phyloP scores from a whole-genome alignment of 1,140 invertebrate genomes.

The Eurytemora carolleeae region DNA sequence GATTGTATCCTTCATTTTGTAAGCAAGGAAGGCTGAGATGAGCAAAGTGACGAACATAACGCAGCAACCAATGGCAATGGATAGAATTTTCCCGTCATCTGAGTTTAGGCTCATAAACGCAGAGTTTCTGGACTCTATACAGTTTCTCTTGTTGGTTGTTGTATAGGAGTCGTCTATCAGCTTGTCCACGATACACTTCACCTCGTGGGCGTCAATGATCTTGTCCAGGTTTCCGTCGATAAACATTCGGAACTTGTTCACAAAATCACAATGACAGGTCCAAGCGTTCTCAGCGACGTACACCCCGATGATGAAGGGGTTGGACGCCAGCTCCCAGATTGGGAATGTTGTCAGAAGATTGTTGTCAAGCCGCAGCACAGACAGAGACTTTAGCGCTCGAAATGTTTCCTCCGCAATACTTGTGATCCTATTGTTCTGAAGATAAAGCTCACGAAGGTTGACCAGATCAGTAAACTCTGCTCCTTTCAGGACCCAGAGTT shows the following conservation, averaged over 20 bases:
- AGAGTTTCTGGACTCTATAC: conserved; percentile 8
- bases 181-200: conserved; percentile 20
- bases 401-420: conserved; percentile 58
- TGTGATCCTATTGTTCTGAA: conserved; percentile 44
- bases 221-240: conserved; percentile 37
- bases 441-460: conserved; percentile 38
- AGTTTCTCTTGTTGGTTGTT: not conserved
- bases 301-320: conserved; percentile 43
- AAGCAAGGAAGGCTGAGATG: conserved; percentile 57
- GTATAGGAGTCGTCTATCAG: conserved; percentile 14
- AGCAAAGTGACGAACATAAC: conserved; percentile 44
- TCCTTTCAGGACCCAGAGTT: conserved; percentile 47
- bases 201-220: conserved; percentile 37
- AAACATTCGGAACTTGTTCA: conserved; percentile 56
- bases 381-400: conserved; percentile 41
- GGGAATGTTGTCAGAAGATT: conserved; percentile 50
- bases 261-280: conserved; percentile 67
- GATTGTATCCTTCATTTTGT: no score
- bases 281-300: conserved; percentile 57
- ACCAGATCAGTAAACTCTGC: conserved; percentile 56
- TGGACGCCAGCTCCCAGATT: conserved; percentile 47
- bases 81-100: conserved; percentile 54
- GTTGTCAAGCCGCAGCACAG: conserved; percentile 48
- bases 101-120: conserved; percentile 26
- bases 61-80: conserved; percentile 41